Percentiles rank a stretch among this genome's conserved stretches.
These are phyloP conservation scores for Metopolophium dirhodum DNA, from an alignment of 1,140 invertebrate genomes.

Conservation along the genomic window DNA sequence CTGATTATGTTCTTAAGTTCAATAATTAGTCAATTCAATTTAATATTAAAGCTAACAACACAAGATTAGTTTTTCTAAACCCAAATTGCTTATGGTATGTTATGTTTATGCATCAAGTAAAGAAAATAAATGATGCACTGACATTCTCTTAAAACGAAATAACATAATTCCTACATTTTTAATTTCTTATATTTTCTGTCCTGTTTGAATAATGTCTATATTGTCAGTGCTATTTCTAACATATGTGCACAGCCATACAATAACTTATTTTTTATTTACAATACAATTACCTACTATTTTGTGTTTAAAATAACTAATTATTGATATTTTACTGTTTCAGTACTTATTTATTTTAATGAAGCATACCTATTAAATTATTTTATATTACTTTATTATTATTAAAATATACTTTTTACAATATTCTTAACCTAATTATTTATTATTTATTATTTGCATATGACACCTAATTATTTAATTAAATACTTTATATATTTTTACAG, in stretches of 20 bases:
- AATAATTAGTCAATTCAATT: not conserved
- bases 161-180: too few species aligned
- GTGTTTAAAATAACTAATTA: not conserved
- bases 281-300: not conserved
- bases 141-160: not conserved
- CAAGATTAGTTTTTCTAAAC: not conserved
- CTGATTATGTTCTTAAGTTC: not conserved
- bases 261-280: too few species aligned
- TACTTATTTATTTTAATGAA: not conserved
- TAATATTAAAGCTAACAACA: not conserved
- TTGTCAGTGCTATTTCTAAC: not conserved
- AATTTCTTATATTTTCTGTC: not conserved
- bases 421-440: not conserved
- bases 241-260: not conserved
- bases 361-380: not conserved
- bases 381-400: not conserved
- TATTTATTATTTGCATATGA: too few species aligned
- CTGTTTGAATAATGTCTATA: not conserved
- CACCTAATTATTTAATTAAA: too few species aligned
- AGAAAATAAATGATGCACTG: not conserved
- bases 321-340: not conserved
- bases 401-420: not conserved
- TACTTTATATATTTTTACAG: constrained; percentile 11
- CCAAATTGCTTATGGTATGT: not conserved
- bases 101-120: not conserved